A percentile compares a stretch with the other conserved stretches of the same genome.
Evolutionary conservation across 2,797 vertebrate species (phyloP).

Genomic region (Ptychobarbus kaznakovi): DNA sequence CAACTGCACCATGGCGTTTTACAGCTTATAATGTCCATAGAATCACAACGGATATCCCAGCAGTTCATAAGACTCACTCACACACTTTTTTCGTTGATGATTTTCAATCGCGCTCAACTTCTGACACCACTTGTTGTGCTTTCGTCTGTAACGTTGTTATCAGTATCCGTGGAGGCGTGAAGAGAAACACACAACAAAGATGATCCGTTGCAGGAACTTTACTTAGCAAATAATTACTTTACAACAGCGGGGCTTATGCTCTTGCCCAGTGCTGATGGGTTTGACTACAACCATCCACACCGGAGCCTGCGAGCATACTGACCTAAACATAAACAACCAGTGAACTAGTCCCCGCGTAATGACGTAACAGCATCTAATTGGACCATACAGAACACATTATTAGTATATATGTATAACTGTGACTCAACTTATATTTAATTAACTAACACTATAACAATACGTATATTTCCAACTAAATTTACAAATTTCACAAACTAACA

Average conservation of each 20-base stretch:
- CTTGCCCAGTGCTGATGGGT: too few relatives aligned
- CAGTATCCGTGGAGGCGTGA: not conserved
- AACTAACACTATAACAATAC: too few relatives aligned
- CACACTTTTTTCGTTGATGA: conserved; percentile 13
- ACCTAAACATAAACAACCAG: not conserved
- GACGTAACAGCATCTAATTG: not conserved
- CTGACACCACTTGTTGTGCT: conserved; percentile 15
- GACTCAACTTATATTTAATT: too few relatives aligned
- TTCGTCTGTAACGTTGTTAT: not conserved
- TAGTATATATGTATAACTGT: not conserved
- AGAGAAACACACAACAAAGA: not conserved
- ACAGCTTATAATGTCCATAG: too few relatives aligned
- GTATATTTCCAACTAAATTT: not conserved
- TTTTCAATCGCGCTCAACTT: not conserved
- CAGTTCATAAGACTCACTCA: not conserved
- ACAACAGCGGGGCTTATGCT: too few relatives aligned
- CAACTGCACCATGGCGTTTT: not conserved
- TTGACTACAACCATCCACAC: too few relatives aligned
- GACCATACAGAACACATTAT: not conserved
- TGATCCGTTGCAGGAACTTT: not conserved
- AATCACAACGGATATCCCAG: too few relatives aligned
- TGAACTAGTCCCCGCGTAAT: not conserved
- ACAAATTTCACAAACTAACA: not conserved
- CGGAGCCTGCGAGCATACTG: not conserved
- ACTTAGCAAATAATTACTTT: not conserved